Evolutionary conservation across 2,888 invertebrate species (phyloP), one percentile per base, ranked within the genome.

Genomic region (Drosophila helvetica): DNA sequence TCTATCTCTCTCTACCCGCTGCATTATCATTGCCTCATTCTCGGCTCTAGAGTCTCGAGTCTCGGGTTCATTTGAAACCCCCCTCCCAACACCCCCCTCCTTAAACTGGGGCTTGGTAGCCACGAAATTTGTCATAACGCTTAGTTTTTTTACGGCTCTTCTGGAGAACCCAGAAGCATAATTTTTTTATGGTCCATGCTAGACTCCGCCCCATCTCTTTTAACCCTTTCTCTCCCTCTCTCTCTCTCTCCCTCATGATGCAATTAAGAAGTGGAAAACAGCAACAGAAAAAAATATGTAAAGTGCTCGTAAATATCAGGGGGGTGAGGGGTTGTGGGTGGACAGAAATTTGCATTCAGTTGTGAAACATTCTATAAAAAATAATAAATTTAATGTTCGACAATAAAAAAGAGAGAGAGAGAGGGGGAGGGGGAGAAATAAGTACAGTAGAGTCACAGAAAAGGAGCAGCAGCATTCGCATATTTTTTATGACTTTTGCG

Each of bases 321-420:
- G 42, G 38, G 22, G 42, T 33, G 18, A 7, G 19, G 43, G 7
- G 7, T 19, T 30, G 68, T 6, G 58, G 54, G 18, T 50, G 53
- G 58, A 22, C 66, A 65, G 64, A 78, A 82, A 85, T 85, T 87
- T 87, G 88, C 88, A 87, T 84, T 84, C 84, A 86, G 77, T 85
- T 86, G 88, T 87, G 88, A 82, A 87, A 86, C 80, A 84, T 85
- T 84, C 85, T 88, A 84, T 85, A 87, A 84, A 87, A 84, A 87
- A 87, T 86, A 87, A 87, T 86, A 87, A 80, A 86, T 84, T 87
- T 87, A 80, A 83, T 85, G 88, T 79, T 88, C 80, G 83, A 80
- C 84, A 87, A 88, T 87, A 87, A 87, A 84, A 86, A 72, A 65
- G n/a, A 52, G 59, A 67, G 70, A 77, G 69, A 74, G 38, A 12